Percentiles rank a stretch among this genome's conserved stretches.
These are phyloP conservation scores for Cossypha polioptera DNA, from an alignment of 2,797 vertebrate species.

Conservation along the genomic window DNA sequence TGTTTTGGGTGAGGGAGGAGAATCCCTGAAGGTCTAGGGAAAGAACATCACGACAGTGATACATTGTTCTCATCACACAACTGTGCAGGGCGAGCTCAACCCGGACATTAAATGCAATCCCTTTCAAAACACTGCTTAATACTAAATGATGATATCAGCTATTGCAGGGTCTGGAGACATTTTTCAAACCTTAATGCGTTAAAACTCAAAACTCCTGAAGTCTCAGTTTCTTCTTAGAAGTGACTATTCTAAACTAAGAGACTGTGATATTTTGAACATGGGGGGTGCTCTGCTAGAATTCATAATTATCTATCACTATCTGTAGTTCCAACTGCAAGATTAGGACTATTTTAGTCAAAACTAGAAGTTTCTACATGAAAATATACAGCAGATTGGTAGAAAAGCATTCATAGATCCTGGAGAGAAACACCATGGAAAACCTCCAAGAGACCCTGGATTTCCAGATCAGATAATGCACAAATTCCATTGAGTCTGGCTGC, in stretches of 20 bases:
- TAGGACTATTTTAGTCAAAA: conserved; percentile 8
- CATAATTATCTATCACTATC: not conserved
- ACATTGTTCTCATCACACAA: not conserved
- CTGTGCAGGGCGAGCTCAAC: not conserved
- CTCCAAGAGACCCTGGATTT: not conserved
- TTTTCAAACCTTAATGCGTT: not conserved
- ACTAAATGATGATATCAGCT: not conserved
- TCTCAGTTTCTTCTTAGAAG: not conserved
- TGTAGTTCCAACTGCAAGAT: conserved; percentile 7
- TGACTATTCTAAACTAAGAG: conserved; percentile 9
- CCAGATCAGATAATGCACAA: not conserved
- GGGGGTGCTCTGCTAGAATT: not conserved
- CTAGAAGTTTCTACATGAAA: not conserved
- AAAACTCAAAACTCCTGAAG: not conserved
- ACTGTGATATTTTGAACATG: conserved; percentile 4
- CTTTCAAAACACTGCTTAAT: not conserved
- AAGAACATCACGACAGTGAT: not conserved
- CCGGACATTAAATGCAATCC: not conserved
- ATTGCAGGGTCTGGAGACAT: not conserved
- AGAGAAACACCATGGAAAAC: not conserved
- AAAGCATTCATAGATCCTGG: not conserved
- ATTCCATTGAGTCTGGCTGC: not conserved
- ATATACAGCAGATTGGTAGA: not conserved
- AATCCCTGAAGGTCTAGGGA: not conserved
- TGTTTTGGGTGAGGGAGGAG: not conserved